These are phyloP conservation scores for Tetranychus piercei DNA, from an alignment of 2,888 invertebrate genomes.

Conservation along the genomic window DNA sequence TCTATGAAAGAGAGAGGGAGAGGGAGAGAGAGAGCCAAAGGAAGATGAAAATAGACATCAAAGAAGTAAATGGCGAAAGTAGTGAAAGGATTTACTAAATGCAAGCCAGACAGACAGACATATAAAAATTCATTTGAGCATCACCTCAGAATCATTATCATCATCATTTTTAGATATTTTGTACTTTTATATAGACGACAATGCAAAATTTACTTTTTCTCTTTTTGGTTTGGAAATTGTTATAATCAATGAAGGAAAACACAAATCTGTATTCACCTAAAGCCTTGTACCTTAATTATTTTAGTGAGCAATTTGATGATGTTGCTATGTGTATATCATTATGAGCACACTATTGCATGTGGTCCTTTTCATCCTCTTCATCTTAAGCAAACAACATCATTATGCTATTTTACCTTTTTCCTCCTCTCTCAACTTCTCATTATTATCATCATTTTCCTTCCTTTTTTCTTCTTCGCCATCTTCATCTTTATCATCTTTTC, in stretches of 20 bases:
- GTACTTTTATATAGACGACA: too few species aligned
- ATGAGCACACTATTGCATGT: too few species aligned
- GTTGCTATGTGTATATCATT: too few species aligned
- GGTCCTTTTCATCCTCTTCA: too few species aligned
- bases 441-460: neutral
- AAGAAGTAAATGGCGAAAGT: neutral
- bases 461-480: neutral
- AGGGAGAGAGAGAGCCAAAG: neutral
- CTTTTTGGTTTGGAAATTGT: too few species aligned
- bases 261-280: neutral
- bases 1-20: neutral
- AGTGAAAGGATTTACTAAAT: neutral
- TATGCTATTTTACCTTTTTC: neutral
- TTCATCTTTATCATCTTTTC: conserved; percentile 1
- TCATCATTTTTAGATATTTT: neutral
- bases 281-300: neutral
- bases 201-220: too few species aligned
- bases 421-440: conserved; percentile 2
- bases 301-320: neutral
- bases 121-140: neutral
- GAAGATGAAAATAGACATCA: neutral
- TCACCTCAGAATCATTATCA: neutral
- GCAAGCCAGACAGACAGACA: neutral
- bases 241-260: neutral
- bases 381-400: neutral